Conservation (phyloP, 2,797 vertebrate genomes). For the Danio aesculapii region DNA sequence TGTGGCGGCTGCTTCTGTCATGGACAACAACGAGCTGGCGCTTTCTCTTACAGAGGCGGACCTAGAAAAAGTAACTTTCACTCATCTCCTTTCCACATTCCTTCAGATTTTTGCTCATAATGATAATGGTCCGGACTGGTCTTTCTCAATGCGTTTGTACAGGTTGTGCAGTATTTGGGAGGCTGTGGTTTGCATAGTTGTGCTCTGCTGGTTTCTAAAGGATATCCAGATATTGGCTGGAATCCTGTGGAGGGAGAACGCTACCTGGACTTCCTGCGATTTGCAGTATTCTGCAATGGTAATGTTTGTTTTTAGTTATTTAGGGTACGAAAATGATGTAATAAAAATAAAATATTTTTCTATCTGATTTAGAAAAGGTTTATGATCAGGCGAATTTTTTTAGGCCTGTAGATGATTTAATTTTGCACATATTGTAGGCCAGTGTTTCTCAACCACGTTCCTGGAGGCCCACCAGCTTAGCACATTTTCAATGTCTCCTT, state of each 20-base stretch:
- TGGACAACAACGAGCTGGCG: slow-evolving; percentile 97
- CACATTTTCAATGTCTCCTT: too few relatives aligned
- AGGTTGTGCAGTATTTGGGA: slow-evolving; percentile 95
- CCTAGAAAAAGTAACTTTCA: slow-evolving; percentile 85
- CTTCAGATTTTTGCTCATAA: neutral
- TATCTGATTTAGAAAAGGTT: too few relatives aligned
- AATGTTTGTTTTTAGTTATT: slow-evolving; percentile 51
- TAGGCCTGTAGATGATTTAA: too few relatives aligned
- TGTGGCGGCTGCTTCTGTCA: slow-evolving; percentile 94
- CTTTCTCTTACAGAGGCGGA: slow-evolving; percentile 89
- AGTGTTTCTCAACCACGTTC: too few relatives aligned
- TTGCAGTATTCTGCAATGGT: slow-evolving; percentile 97
- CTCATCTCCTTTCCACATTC: slow-evolving; percentile 5
- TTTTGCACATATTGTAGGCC: too few relatives aligned
- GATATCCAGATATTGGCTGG: slow-evolving; percentile 95
- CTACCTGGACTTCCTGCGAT: slow-evolving; percentile 94
- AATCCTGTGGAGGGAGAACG: slow-evolving; percentile 96
- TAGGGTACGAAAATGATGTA: too few relatives aligned
- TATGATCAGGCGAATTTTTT: too few relatives aligned
- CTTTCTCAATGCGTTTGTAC: slow-evolving; percentile 47
- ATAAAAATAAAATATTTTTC: too few relatives aligned
- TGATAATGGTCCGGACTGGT: neutral
- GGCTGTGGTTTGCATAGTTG: slow-evolving; percentile 92
- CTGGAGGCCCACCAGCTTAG: too few relatives aligned
- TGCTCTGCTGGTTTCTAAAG: slow-evolving; percentile 86